Conservation (phyloP, 2,113 vertebrate genomes). For the Psettodes erumei region DNA sequence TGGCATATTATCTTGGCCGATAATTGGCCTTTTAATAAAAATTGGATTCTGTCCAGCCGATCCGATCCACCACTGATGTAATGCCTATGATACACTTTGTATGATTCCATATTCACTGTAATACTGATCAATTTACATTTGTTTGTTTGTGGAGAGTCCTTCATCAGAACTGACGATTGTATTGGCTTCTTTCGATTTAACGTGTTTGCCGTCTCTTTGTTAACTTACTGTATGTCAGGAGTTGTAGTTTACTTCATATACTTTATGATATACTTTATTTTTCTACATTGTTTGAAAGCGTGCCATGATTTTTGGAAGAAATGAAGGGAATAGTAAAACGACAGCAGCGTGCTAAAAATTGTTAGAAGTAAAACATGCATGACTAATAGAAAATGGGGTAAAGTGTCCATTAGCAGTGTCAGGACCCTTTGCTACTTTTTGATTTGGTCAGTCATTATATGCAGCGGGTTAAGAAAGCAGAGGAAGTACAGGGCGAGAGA, state of each 20-base stretch:
- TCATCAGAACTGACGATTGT: neutral
- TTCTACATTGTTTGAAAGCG: too few relatives aligned
- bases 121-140: neutral
- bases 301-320: too few relatives aligned
- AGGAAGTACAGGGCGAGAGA: neutral
- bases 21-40: slow-evolving; percentile 47
- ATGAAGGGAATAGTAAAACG: neutral
- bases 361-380: neutral
- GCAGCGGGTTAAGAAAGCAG: neutral
- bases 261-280: neutral
- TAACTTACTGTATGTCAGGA: neutral
- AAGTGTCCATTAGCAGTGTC: neutral
- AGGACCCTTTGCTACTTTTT: too few relatives aligned
- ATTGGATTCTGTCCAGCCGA: slow-evolving; percentile 25
- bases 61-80: slow-evolving; percentile 7
- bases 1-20: slow-evolving; percentile 40
- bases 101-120: slow-evolving; percentile 18
- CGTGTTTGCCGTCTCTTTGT: neutral
- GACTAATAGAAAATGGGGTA: neutral
- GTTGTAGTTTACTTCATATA: neutral
- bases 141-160: neutral
- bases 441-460: neutral
- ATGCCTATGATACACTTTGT: neutral
- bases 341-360: neutral
- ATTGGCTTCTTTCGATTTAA: neutral